Evolutionary conservation across 2,797 vertebrate genomes (phyloP), one percentile per base, ranked within the genome.

Genomic region (Zonotrichia albicollis): DNA sequence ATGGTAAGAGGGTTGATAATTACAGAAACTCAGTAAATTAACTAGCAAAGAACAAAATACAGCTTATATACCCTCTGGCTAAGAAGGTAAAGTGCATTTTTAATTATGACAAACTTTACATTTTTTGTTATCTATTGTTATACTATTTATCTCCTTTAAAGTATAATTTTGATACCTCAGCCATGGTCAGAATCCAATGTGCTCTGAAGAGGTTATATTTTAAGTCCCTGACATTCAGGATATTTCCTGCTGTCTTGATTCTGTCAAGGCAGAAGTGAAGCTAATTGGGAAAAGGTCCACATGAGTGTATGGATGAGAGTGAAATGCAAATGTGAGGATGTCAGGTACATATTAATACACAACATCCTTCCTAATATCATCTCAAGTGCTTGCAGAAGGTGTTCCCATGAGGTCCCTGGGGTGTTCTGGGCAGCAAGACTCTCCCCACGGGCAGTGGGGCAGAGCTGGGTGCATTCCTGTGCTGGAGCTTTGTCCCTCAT

Each of bases 71-170:
- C 76, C 58, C 57, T 88, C 73, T n/a, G 76, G 76, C 76, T 73
- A 62, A 74, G 70, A 87, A 94, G 66, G 82, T 55, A 95, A 90
- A 91, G 50, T 81, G 36, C 36, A 50, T 81, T 94, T 95, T 73
- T 66, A 94, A 91, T 79, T 86, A 73, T 43, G 57, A 91, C 62
- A 90, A 84, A 88, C 62, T 57, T 97, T 78, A 84, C 73, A 90
- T 91, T 83, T 90, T 74, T 84, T 94, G 87, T 91, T 93, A 75
- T 85, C 65, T 80, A 36, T 89, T 89, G 83, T 89, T 93, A 46
- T 73, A 71, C 64, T 86, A 36, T 96, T 95, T 93, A 67, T 93
- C 74, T 76, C 36, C 48, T 79, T 84, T 90, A 66, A 87, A 81
- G 55, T 67, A 79, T 75, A 26, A 0, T 94, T 93, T 92, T 64